A percentile compares a stretch with the other conserved stretches of the same genome.
These are phyloP conservation scores for Drosophila neotestacea DNA, from an alignment of 2,888 invertebrate species.

Conservation along the genomic window DNA sequence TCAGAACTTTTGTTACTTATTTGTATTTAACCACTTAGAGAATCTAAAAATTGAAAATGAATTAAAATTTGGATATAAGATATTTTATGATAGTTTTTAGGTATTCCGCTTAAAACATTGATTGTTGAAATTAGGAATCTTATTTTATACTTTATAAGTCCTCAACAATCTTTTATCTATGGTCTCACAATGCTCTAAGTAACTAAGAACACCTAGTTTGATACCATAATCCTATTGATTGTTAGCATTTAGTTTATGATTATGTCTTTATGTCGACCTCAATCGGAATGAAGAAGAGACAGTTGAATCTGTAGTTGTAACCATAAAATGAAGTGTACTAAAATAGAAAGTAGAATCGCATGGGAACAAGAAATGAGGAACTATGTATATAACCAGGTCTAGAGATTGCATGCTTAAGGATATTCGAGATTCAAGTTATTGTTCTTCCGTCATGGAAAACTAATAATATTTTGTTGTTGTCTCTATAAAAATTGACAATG, in stretches of 20 bases:
- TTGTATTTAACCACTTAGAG: too few species aligned
- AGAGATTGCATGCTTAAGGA: slow-evolving; percentile 63
- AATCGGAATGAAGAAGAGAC: slow-evolving; percentile 19
- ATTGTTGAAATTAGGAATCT: too few species aligned
- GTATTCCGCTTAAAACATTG: too few species aligned
- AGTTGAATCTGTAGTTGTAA: not conserved
- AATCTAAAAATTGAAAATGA: too few species aligned
- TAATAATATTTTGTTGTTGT: slow-evolving; percentile 50
- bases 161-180: too few species aligned
- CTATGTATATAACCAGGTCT: not conserved
- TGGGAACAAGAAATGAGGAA: slow-evolving; percentile 5
- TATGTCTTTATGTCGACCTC: slow-evolving; percentile 51
- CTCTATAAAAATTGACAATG: slow-evolving; percentile 37
- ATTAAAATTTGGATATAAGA: too few species aligned
- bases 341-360: slow-evolving; percentile 52
- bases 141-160: too few species aligned
- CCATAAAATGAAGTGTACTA: slow-evolving; percentile 22
- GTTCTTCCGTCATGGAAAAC: slow-evolving; percentile 31
- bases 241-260: slow-evolving; percentile 20
- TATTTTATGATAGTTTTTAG: too few species aligned
- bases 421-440: slow-evolving; percentile 45
- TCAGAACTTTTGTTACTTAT: too few species aligned
- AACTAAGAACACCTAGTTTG: too few species aligned
- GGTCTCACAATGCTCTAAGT: too few species aligned
- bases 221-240: too few species aligned